Conservation (phyloP, 2,888 invertebrate genomes). For the Timema cristinae region DNA sequence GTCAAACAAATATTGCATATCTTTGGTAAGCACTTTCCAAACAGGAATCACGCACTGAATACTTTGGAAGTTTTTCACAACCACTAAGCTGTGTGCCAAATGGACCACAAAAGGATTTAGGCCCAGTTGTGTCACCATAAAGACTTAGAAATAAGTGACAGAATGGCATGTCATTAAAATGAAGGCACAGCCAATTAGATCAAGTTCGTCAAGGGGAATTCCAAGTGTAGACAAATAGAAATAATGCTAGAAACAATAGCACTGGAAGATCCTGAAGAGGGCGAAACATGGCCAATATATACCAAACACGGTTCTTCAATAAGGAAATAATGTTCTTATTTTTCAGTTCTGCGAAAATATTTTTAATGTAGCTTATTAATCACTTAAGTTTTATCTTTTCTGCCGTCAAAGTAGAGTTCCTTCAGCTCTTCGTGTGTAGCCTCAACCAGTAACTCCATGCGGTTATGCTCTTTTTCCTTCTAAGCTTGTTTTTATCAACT, state of each 20-base stretch:
- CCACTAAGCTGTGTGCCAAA: conserved; percentile 24
- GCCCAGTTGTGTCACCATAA: conserved; percentile 27
- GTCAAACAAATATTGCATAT: conserved; percentile 28
- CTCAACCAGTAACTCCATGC: background rate
- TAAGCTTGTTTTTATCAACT: too few species aligned
- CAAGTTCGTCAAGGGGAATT: conserved; percentile 23
- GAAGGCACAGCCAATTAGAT: conserved; percentile 27
- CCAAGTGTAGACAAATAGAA: background rate
- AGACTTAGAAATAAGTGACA: background rate
- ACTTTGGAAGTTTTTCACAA: conserved; percentile 25
- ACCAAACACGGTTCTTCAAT: conserved; percentile 6
- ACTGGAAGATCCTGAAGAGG: conserved; percentile 7
- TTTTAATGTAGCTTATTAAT: background rate
- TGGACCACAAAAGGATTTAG: conserved; percentile 28
- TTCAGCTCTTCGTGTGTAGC: background rate
- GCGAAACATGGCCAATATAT: conserved; percentile 11
- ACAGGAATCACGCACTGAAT: conserved; percentile 23
- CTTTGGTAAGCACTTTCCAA: conserved; percentile 21
- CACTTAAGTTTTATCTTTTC: background rate
- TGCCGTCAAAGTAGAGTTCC: background rate
- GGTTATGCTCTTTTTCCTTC: background rate
- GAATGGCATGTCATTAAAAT: conserved; percentile 29
- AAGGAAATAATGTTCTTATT: background rate
- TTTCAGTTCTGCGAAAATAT: too few species aligned
- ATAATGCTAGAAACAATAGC: background rate